Evolutionary conservation across 2,113 vertebrate genomes (phyloP), one percentile per base, ranked within the genome.

Genomic region (Castor canadensis): DNA sequence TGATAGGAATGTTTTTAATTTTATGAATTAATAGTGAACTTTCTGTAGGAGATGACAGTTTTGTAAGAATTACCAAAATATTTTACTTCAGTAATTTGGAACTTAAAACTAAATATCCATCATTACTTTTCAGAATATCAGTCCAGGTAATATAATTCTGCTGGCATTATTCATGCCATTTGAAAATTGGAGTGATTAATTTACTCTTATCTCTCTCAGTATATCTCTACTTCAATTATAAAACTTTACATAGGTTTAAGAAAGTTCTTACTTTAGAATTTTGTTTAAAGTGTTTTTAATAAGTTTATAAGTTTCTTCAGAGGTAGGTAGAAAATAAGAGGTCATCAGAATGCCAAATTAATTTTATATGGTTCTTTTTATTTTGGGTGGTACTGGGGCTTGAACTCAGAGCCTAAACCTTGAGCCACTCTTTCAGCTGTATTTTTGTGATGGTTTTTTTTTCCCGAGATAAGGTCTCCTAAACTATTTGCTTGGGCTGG

Each of bases 291-390:
- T 87, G 60, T 32, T 80, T 87, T 95, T 56, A 85, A 62, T 90
- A 89, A 3, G 3, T 79, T 80, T 35, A 86, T 60, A 71, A 67
- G 16, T 60, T 88, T 94, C 93, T 91, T 75, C 22, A 83, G 60
- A 30, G 22, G 54, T 88, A 86, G 49, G 69, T 75, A 69, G 83
- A 83, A 94, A 82, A 93, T 91, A 95, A 40, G 10, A 94, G 81
- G 11, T 82, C 10, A 79, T 64, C n/a, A 85, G 28, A 94, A 96
- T 16, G 40, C 16, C 73, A 87, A 89, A 56, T 93, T 94, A 1
- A 54, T 66, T n/a, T 11, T 67, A 49, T 4, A 45, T 81, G 35
- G 13, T 58, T 58, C 56, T 58, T 58, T n/a, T n/a, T n/a, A n/a
- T n/a, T n/a, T n/a, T n/a, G n/a, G n/a, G n/a, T n/a, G n/a, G n/a